Base-by-base conservation (phyloP, 2,797 vertebrate genomes). In the Menidia menidia region DNA sequence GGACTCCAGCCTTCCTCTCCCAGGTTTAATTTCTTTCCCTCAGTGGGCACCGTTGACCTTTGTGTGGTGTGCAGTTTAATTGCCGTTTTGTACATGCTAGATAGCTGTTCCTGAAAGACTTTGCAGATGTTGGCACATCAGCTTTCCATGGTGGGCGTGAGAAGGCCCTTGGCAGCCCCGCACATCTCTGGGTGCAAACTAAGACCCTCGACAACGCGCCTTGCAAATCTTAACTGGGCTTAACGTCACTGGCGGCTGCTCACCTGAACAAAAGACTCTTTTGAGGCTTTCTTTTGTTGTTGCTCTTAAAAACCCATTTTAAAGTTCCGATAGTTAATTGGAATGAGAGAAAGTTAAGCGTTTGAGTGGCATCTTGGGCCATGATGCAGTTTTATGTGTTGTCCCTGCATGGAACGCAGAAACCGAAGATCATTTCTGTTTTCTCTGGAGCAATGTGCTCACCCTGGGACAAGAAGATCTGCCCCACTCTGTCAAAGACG, bases 381-480 rank as follows among this genome's bases (percentile, higher is more conserved):
- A 48, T 11, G 57, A 54, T 15, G 0, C 13, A n/a, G 35, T 39
- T 7, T 10, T 44, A 33, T 47, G 7, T n/a, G 0, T 0, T 7
- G 11, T 80, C 95, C 94, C 93, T 95, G 91, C 77, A 95, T 95
- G 94, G 3, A 95, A 92, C 19, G 95, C 90, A 0, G 94, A 87
- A 8, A 91, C 64, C 19, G 85, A 91, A 95, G 68, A 94, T 84
- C 0, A 94, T 95, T 76, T 95, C 94, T n/a, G 95, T 94, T 90
- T 94, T 95, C 87, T 95, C 94, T 0, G 94, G 94, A 68, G 94
- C 94, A 6, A 95, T 91, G 80, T 95, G 95, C 82, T 95, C 94
- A 7, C 94, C 94, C 83, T 95, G 93, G 13, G 93, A 92, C 84
- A 95, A 68, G 75, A 95, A 95, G 82, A 95, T 95, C 87, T 95